These are phyloP conservation scores for Hiodon alosoides DNA, from an alignment of 2,113 vertebrate species.

Conservation along the genomic window DNA sequence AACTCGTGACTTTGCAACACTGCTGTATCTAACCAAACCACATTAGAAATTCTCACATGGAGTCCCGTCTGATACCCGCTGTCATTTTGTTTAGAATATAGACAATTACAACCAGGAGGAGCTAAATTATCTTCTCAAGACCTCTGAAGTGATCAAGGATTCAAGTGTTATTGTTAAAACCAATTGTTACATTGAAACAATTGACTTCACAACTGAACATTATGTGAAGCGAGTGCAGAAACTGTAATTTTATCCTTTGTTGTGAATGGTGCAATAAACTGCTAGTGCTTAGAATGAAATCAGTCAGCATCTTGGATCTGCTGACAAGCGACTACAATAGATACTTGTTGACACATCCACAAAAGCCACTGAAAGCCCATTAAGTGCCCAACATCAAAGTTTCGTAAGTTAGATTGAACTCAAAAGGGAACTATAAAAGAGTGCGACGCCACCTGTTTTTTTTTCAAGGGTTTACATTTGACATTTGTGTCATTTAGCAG, in stretches of 20 bases:
- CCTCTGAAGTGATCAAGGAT: not conserved
- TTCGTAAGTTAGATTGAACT: no score
- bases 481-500: no score
- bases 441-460: no score
- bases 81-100: not conserved
- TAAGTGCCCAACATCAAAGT: not conserved
- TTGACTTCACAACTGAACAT: not conserved
- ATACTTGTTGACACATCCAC: slow-evolving; percentile 9
- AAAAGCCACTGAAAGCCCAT: slow-evolving; percentile 2
- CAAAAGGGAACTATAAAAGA: no score
- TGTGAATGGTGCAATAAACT: slow-evolving; percentile 4
- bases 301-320: slow-evolving; percentile 8
- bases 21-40: no score
- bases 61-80: not conserved
- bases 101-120: not conserved
- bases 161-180: not conserved
- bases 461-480: no score
- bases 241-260: slow-evolving; percentile 8
- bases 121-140: not conserved
- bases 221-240: not conserved
- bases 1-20: not conserved
- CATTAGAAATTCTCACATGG: not conserved
- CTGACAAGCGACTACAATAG: slow-evolving; percentile 13
- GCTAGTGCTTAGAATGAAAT: not conserved
- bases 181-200: not conserved